Conservation (phyloP, 2,797 vertebrate genomes). For the Oreochromis mossambicus region DNA sequence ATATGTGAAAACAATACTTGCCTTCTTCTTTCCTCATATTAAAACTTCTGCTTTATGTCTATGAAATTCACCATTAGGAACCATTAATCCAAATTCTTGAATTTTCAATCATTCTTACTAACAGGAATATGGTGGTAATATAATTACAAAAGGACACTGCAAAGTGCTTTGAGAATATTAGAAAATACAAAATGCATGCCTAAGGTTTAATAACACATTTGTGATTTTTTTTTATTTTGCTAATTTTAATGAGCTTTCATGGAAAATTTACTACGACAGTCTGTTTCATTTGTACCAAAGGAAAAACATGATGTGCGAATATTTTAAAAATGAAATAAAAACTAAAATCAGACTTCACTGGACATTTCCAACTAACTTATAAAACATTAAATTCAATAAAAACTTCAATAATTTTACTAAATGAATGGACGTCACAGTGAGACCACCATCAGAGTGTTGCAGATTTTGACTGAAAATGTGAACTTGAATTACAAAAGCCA, state of each 20-base stretch:
- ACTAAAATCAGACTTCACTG: not conserved
- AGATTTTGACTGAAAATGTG: not conserved
- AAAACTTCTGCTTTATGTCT: not conserved
- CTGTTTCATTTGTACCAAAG: not conserved
- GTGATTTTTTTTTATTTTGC: not conserved
- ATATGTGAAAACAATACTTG: not conserved
- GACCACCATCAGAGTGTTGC: not conserved
- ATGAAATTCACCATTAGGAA: not conserved
- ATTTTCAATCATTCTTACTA: not conserved
- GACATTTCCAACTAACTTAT: not conserved
- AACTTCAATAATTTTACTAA: not conserved
- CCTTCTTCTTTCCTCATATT: not conserved
- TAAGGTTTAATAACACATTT: not conserved
- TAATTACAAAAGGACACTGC: not conserved
- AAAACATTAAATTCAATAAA: not conserved
- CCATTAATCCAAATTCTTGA: not conserved
- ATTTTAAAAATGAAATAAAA: not conserved
- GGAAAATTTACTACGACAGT: not conserved
- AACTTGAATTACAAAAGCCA: not conserved
- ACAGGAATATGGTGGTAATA: not conserved
- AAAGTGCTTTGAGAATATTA: not conserved
- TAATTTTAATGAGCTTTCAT: not conserved
- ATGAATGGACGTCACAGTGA: not conserved
- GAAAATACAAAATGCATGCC: accelerated
- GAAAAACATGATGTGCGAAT: not conserved